These are phyloP conservation scores for Oriolus oriolus DNA, from an alignment of 2,113 vertebrate genomes.

Conservation along the genomic window DNA sequence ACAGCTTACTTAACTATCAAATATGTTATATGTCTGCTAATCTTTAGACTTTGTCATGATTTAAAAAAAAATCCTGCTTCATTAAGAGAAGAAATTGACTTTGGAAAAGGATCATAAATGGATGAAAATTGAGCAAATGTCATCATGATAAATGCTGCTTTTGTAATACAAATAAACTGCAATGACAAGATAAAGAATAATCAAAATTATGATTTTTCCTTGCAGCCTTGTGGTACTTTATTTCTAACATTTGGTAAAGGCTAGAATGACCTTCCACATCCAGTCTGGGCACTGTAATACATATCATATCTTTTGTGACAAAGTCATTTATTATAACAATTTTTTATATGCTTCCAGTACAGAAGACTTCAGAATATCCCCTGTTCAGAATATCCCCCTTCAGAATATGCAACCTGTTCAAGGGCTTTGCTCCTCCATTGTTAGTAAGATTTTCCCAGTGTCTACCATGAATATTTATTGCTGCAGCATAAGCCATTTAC, in stretches of 20 bases:
- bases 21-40: background rate
- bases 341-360: background rate
- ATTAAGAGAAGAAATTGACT: background rate
- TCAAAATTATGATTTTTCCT: background rate
- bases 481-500: background rate
- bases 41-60: background rate
- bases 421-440: background rate
- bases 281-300: background rate
- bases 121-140: background rate
- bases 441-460: background rate
- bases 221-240: background rate
- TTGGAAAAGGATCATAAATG: background rate
- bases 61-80: background rate
- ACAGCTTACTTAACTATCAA: background rate
- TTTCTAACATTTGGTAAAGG: background rate
- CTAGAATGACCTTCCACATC: background rate
- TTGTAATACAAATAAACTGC: background rate
- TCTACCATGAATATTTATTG: background rate
- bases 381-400: background rate
- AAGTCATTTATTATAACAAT: background rate
- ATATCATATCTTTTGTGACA: background rate
- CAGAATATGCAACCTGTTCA: background rate
- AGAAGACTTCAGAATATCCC: background rate
- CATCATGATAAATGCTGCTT: background rate
- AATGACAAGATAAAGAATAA: background rate